A percentile compares a stretch with the other conserved stretches of the same genome.
Conservation (phyloP, 2,113 vertebrate species). For the Pluvianellus socialis region DNA sequence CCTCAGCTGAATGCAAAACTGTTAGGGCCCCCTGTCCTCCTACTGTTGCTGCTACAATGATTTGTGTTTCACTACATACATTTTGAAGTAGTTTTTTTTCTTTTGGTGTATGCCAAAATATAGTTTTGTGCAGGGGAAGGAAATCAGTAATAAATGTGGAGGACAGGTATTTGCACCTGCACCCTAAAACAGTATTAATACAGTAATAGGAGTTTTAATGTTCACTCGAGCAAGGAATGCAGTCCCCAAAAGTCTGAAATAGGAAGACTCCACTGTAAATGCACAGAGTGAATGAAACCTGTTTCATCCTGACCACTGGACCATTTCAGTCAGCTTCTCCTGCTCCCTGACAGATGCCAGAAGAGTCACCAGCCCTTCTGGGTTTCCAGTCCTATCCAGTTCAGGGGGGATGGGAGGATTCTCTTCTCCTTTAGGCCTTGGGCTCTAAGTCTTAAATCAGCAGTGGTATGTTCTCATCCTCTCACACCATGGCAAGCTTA, state of each 20-base stretch:
- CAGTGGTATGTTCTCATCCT: neutral
- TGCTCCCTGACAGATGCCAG: neutral
- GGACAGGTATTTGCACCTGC: neutral
- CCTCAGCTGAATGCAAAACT: neutral
- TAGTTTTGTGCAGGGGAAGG: neutral
- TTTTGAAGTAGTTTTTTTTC: neutral
- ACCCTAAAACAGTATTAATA: neutral
- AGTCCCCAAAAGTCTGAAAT: neutral
- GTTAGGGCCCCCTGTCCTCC: neutral
- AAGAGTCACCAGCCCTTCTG: neutral
- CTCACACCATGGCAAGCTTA: neutral
- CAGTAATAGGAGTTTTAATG: neutral
- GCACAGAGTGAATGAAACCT: neutral
- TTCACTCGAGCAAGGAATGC: neutral
- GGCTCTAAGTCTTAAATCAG: neutral
- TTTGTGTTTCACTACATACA: neutral
- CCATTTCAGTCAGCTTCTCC: neutral
- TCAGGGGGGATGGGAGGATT: neutral
- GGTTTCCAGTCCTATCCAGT: neutral
- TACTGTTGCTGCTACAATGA: neutral
- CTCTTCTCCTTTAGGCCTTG: neutral
- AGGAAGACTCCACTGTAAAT: neutral
- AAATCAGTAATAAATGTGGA: neutral
- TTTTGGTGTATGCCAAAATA: neutral
- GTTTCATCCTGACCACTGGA: neutral